Evolutionary conservation across 37 sponge, comb jelly and placozoan species (phyloP).

Genomic region (Oopsacas minuta): DNA sequence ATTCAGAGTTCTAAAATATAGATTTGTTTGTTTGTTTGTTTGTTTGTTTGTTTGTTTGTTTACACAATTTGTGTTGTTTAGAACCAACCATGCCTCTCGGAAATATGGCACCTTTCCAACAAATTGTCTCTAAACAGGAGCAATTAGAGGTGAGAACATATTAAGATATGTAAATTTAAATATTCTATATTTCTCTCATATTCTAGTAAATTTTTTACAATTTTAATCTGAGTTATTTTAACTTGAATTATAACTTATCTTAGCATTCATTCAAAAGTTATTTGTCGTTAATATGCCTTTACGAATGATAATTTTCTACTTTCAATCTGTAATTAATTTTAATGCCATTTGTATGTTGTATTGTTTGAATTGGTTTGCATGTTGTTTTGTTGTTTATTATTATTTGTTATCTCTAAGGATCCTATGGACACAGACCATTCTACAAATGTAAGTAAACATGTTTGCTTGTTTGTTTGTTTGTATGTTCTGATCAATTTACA

Average conservation of each 20-base stretch:
- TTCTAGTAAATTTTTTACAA: no score
- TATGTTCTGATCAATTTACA: no score
- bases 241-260: no score
- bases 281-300: no score
- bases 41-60: background rate
- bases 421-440: slow-evolving; percentile 4
- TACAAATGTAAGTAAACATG: background rate
- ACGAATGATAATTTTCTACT: no score
- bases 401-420: background rate
- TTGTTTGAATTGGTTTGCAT: background rate
- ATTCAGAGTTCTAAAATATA: no score
- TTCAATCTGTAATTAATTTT: no score
- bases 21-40: no score
- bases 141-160: background rate
- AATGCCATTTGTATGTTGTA: background rate
- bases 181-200: no score
- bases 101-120: slow-evolving; percentile 10
- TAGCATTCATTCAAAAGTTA: no score
- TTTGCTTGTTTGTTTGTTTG: background rate
- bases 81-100: background rate
- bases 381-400: background rate
- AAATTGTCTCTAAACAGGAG: background rate
- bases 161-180: background rate
- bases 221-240: no score
- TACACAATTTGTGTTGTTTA: background rate